Conservation (phyloP, 1,140 invertebrate genomes). For the Hyles euphorbiae region DNA sequence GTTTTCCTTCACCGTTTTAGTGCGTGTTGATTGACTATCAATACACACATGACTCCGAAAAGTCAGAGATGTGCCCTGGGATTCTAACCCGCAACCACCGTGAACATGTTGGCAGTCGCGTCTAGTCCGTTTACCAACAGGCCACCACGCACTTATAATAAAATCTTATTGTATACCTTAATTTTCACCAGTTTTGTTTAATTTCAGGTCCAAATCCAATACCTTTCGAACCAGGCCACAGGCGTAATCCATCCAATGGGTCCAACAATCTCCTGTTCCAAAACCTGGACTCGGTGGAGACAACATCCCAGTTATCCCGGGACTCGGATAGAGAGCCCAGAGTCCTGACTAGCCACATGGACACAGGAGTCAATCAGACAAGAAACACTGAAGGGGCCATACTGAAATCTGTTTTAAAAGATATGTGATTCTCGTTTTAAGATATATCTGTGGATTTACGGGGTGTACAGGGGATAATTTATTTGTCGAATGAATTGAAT, state of each 20-base stretch:
- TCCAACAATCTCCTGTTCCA: constrained; percentile 61
- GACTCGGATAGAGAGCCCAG: constrained; percentile 41
- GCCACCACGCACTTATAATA: too few species aligned
- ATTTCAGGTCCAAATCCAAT: constrained; percentile 39
- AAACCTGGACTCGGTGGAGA: constrained; percentile 50
- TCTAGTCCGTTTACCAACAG: too few species aligned
- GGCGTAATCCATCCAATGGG: constrained; percentile 50
- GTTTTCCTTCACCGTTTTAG: too few species aligned
- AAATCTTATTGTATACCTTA: too few species aligned
- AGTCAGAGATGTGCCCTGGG: too few species aligned
- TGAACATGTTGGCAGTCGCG: too few species aligned
- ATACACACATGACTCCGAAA: too few species aligned
- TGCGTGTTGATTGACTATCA: too few species aligned
- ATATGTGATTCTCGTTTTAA: constrained; percentile 38
- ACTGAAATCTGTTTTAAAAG: constrained; percentile 68
- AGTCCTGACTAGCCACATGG: constrained; percentile 37
- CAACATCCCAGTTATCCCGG: constrained; percentile 41
- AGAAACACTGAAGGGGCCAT: constrained; percentile 68
- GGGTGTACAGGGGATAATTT: too few species aligned
- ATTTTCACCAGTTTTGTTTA: constrained; percentile 6
- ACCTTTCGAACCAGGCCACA: constrained; percentile 36
- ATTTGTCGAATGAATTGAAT: too few species aligned
- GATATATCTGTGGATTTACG: too few species aligned
- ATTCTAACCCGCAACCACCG: too few species aligned
- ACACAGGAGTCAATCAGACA: constrained; percentile 64